Evolutionary conservation across 2,113 vertebrate species (phyloP), one percentile per base, ranked within the genome.

Genomic region (Neopipo cinnamomea): DNA sequence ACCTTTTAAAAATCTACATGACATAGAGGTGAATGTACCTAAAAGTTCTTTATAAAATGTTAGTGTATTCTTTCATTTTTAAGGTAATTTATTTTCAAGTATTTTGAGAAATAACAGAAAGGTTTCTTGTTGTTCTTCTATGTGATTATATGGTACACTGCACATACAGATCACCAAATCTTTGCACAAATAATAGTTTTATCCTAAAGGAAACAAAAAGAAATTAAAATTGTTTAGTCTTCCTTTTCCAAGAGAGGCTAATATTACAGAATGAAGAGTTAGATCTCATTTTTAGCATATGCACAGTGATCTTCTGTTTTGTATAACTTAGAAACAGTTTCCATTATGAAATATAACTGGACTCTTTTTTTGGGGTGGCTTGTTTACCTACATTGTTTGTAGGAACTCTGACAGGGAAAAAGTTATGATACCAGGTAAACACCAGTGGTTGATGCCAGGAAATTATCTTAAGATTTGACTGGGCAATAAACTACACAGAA

Each of bases 381-480:
- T 30, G 28, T 56, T 66, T 65, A 53, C 24, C 18, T 73, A 44
- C 28, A 33, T 79, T 61, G 53, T 62, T 76, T 80, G 62, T 42
- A 70, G 44, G 28, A 94, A 52, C 7, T 70, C 62, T 73, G n/a
- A 49, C 75, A 68, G 46, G 39, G 15, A 15, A 67, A 66, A 87
- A 14, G 8, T 78, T 89, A 68, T 84, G 44, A 6, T 2, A 7
- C 84, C 68, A 86, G 83, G 83, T 93, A 94, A 95, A 91, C 49
- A 87, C 55, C 79, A 67, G 5, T 46, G 37, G 76, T 31, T 44
- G 44, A 67, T 92, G 83, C 73, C 73, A 95, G 93, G 93, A 95
- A 95, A 92, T 93, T 77, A 77, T 81, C 76, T 89, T 91, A 56
- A 81, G 39, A 78, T 93, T 86, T 93, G 68, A 63, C 73, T 56